phyloP scores from a whole-genome alignment of 2,888 invertebrate species.

The Ypsolopha scabrella region DNA sequence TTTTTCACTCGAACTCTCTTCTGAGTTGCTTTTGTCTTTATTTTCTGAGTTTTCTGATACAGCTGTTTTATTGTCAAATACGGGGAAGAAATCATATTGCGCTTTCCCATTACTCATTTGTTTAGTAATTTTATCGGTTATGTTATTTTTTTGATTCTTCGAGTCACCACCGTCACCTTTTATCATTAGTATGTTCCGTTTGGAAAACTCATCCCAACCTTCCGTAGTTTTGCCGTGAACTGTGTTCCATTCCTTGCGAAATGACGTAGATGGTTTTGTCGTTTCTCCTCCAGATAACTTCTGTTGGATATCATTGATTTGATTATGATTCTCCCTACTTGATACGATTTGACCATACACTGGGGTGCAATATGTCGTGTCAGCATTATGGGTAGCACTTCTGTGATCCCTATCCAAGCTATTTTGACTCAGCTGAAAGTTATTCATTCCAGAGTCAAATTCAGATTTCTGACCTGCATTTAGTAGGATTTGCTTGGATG shows the following conservation, averaged over 20 bases:
- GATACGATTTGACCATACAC: conserved; percentile 64
- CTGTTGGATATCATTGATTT: conserved; percentile 62
- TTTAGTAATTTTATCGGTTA: conserved; percentile 7
- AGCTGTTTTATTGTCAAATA: conserved; percentile 52
- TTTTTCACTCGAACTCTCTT: not conserved
- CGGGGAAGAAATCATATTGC: conserved; percentile 59
- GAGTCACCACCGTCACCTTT: conserved; percentile 33
- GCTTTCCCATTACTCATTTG: conserved; percentile 46
- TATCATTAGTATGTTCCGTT: conserved; percentile 47
- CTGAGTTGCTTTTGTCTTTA: conserved; percentile 12
- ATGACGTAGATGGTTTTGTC: conserved; percentile 53
- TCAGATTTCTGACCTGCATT: conserved; percentile 63
- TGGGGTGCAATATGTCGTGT: conserved; percentile 59
- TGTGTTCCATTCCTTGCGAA: conserved; percentile 49
- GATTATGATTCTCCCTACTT: conserved; percentile 57
- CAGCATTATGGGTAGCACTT: conserved; percentile 30
- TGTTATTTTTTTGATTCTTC: conserved; percentile 31
- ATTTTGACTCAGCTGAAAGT: conserved; percentile 49
- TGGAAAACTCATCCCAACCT: conserved; percentile 56
- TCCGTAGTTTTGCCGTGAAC: conserved; percentile 41
- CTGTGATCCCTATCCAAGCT: conserved; percentile 33
- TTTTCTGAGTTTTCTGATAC: conserved; percentile 17
- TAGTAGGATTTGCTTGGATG: conserved; percentile 58
- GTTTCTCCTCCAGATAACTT: conserved; percentile 46
- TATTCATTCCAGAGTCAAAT: conserved; percentile 64